These are phyloP conservation scores for Zaprionus tsacasi DNA, from an alignment of 1,140 invertebrate species.

Conservation along the genomic window DNA sequence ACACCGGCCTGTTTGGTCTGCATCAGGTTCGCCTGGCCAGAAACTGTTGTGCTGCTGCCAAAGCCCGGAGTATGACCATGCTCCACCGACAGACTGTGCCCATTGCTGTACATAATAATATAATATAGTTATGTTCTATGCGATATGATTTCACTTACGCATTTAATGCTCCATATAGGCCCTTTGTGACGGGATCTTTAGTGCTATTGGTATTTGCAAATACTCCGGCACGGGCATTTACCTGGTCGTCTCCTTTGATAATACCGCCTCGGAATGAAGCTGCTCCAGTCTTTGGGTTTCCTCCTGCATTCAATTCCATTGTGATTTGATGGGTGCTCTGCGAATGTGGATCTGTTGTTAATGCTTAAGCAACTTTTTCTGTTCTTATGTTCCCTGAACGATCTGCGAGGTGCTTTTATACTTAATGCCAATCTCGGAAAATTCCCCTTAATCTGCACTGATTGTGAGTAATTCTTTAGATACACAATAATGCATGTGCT, in stretches of 20 bases:
- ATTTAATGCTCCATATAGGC: slow-evolving; percentile 60
- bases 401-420: slow-evolving; percentile 47
- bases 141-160: slow-evolving; percentile 49
- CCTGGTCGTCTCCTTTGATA: slow-evolving; percentile 38
- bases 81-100: slow-evolving; percentile 52
- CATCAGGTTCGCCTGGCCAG: slow-evolving; percentile 50
- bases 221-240: slow-evolving; percentile 54
- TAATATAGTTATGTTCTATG: background rate
- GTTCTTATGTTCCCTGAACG: slow-evolving; percentile 29
- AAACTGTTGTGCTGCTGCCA: slow-evolving; percentile 46
- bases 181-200: slow-evolving; percentile 60
- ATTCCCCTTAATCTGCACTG: slow-evolving; percentile 12
- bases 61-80: slow-evolving; percentile 54
- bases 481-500: slow-evolving; percentile 14
- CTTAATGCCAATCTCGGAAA: no score
- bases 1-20: slow-evolving; percentile 30
- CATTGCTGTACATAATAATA: slow-evolving; percentile 46
- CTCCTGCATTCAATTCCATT: slow-evolving; percentile 60
- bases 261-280: slow-evolving; percentile 43
- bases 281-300: slow-evolving; percentile 58
- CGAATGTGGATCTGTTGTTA: background rate
- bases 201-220: slow-evolving; percentile 51
- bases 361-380: slow-evolving; percentile 8
- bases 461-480: slow-evolving; percentile 17
- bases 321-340: background rate